Base-by-base conservation (phyloP, 2,113 vertebrate genomes). In the Oenanthe oenanthe region DNA sequence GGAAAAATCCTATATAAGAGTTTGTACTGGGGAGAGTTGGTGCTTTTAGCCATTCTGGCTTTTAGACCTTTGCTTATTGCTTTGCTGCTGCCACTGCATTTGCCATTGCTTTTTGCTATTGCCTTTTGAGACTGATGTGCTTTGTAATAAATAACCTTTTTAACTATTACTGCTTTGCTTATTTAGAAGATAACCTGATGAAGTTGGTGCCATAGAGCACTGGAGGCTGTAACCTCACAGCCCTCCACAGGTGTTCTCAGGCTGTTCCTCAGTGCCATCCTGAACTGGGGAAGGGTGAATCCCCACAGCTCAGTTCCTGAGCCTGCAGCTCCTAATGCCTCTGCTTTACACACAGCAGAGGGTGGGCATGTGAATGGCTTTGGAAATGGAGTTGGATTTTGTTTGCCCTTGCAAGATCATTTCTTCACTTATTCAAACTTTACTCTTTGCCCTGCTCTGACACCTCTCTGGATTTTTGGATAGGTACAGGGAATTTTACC, bases 381-480 rank as follows among this genome's bases (percentile, higher is more conserved):
- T 3, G 7, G 47, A 57, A 94, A 45, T 0, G 0, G 17, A 51
- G 25, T 2, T 0, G 1, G 6, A 15, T 60, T 60, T 36, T 28
- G 3, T 57, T 60, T 63, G 34, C 31, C 22, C n/a, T 53, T 34
- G n/a, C 32, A 58, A n/a, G 24, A 26, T 38, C 50, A 24, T 58
- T 77, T 24, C 57, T 63, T 71, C 1, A 0, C 26, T n/a, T 51
- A 14, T 13, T 65, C 24, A 21, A 6, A 18, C 28, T 32, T 72
- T 11, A 25, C 11, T 26, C 32, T 32, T 50, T 63, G 36, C 32
- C 38, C 28, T 58, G 43, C 40, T 38, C 38, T 43, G n/a, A 58
- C 2, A 45, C 28, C 2, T 58, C 50, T 43, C 50, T 38, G 42
- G 7, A 3, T 22, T 42, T 78, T 56, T 1, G 4, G 43, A 51